Evolutionary conservation across 2,113 vertebrate genomes (phyloP).

Genomic region (Gavia stellata): DNA sequence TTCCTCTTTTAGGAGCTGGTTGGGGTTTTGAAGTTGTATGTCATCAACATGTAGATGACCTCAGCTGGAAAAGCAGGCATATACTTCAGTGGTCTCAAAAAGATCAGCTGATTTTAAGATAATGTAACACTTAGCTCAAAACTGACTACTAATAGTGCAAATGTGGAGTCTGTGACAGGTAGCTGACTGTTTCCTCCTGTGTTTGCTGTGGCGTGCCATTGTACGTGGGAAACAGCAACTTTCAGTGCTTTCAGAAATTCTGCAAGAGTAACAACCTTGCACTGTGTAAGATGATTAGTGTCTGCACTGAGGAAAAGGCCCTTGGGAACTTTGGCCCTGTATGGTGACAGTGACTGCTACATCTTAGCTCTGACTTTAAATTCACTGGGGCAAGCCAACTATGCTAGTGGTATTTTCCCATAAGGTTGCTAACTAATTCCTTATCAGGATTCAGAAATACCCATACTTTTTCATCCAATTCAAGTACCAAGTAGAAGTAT

Average conservation of each 20-base stretch:
- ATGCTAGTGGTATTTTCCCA: background rate
- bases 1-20: background rate
- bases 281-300: background rate
- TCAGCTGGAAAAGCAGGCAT: background rate
- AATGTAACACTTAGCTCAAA: background rate
- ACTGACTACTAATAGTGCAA: background rate
- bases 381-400: background rate
- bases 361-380: background rate
- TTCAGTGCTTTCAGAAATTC: background rate
- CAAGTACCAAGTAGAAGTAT: background rate
- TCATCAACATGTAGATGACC: background rate
- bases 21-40: background rate
- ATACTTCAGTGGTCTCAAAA: background rate
- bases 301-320: background rate
- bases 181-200: background rate
- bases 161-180: background rate
- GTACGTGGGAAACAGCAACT: background rate
- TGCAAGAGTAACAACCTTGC: background rate
- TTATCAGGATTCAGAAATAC: background rate
- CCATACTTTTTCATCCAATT: fast-evolving
- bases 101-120: background rate
- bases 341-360: background rate
- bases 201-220: background rate
- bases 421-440: background rate
- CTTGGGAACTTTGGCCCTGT: background rate